Conservation (phyloP, 2,113 vertebrate genomes). For the Thalassoma bifasciatum region DNA sequence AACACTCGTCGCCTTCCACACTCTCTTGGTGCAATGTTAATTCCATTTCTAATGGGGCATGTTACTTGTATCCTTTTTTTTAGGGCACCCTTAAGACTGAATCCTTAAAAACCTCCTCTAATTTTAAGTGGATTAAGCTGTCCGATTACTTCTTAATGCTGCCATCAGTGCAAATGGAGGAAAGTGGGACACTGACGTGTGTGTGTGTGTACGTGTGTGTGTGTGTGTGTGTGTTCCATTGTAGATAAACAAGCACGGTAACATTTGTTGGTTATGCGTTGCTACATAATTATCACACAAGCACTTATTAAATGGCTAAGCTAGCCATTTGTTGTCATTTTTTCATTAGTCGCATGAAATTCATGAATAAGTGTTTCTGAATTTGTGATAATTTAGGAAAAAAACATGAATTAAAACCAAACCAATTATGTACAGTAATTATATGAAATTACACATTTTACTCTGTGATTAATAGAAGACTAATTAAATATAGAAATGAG, state of each 20-base stretch:
- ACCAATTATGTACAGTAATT: slow-evolving; percentile 15
- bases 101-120: slow-evolving; percentile 52
- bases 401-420: slow-evolving; percentile 1
- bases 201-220: too few species aligned
- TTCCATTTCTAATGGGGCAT: slow-evolving; percentile 30
- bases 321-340: slow-evolving; percentile 40
- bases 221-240: slow-evolving; percentile 40
- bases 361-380: slow-evolving; percentile 21
- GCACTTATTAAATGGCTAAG: slow-evolving; percentile 34
- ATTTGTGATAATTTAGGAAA: background rate
- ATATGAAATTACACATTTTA: slow-evolving; percentile 10
- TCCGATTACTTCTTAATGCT: slow-evolving; percentile 59
- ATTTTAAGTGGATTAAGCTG: slow-evolving; percentile 63
- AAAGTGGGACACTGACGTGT: slow-evolving; percentile 58
- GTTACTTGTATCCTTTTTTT: slow-evolving; percentile 33
- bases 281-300: slow-evolving; percentile 60
- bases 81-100: slow-evolving; percentile 41
- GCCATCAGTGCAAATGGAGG: slow-evolving; percentile 48
- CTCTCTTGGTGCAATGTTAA: background rate
- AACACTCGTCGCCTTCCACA: background rate
- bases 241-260: slow-evolving; percentile 45
- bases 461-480: slow-evolving; percentile 14
- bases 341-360: slow-evolving; percentile 18
- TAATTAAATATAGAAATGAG: slow-evolving; percentile 23
- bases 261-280: slow-evolving; percentile 40